A percentile compares a stretch with the other conserved stretches of the same genome.
These are phyloP conservation scores for Lasaia peninsularis DNA, from an alignment of 1,140 invertebrate species.

Conservation along the genomic window DNA sequence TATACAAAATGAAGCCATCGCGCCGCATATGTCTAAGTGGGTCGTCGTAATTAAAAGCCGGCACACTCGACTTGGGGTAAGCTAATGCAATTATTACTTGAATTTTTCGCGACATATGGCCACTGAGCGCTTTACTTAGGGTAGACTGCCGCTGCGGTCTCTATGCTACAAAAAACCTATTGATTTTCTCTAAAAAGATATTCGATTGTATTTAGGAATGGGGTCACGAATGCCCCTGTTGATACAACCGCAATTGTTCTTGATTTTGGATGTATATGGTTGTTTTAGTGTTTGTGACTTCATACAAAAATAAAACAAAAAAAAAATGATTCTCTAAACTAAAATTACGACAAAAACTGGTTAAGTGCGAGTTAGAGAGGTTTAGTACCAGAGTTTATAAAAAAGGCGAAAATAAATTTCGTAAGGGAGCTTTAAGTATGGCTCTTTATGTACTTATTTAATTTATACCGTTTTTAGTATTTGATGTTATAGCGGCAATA, in stretches of 20 bases:
- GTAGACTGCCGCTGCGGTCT: conserved; percentile 40
- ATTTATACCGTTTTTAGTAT: too few species aligned
- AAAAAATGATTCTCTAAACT: neutral
- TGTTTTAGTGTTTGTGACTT: neutral
- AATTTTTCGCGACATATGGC: conserved; percentile 75
- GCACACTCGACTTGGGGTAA: conserved; percentile 56
- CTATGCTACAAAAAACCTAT: conserved; percentile 22
- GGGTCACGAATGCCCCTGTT: conserved; percentile 11
- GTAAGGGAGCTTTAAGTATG: too few species aligned
- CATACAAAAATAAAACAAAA: neutral
- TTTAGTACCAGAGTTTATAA: too few species aligned
- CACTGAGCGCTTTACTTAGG: conserved; percentile 36
- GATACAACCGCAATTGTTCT: conserved; percentile 20
- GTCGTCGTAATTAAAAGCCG: conserved; percentile 63
- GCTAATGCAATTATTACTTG: conserved; percentile 68
- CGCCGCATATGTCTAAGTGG: conserved; percentile 72
- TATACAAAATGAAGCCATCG: conserved; percentile 14
- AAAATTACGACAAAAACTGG: too few species aligned
- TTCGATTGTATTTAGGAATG: conserved; percentile 32
- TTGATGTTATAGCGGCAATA: too few species aligned
- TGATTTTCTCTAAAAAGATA: conserved; percentile 27
- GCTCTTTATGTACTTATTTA: too few species aligned
- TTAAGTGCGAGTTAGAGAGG: too few species aligned
- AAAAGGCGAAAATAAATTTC: too few species aligned
- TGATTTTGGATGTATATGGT: neutral